Evolutionary conservation across 2,113 vertebrate genomes (phyloP).

Genomic region (Rhagologus leucostigma): DNA sequence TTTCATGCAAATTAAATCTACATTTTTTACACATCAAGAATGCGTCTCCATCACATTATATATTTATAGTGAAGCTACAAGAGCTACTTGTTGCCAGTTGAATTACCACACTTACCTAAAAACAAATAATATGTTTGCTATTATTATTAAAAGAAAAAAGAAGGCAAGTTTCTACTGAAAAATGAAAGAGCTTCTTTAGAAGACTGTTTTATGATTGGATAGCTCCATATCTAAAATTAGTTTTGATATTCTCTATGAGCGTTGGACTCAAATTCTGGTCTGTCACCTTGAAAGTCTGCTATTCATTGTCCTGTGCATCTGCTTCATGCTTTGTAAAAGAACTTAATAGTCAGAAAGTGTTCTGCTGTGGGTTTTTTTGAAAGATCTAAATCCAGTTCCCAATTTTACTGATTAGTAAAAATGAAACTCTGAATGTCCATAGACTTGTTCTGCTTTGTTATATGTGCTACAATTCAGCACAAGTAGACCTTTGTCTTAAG

Average conservation of each 20-base stretch:
- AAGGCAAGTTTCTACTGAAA: background rate
- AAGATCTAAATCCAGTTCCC: background rate
- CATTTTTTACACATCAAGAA: background rate
- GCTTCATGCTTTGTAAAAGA: background rate
- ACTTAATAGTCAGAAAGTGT: background rate
- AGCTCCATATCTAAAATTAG: background rate
- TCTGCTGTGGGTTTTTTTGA: background rate
- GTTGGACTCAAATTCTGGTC: background rate
- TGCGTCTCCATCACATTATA: background rate
- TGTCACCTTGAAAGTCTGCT: background rate
- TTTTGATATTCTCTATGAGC: background rate
- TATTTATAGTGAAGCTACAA: background rate
- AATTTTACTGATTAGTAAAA: background rate
- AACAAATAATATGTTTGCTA: background rate
- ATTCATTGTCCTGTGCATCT: background rate
- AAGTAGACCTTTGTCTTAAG: background rate
- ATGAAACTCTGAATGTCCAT: background rate
- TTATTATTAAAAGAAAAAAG: background rate
- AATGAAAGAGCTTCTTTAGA: background rate
- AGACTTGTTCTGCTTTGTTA: background rate
- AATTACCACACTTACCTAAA: background rate
- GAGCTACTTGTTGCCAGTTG: background rate
- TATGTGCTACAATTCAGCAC: background rate
- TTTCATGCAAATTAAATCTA: background rate
- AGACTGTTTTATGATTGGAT: background rate